These are phyloP conservation scores for Drosophila rellima DNA, from an alignment of 2,888 invertebrate genomes.

Conservation along the genomic window DNA sequence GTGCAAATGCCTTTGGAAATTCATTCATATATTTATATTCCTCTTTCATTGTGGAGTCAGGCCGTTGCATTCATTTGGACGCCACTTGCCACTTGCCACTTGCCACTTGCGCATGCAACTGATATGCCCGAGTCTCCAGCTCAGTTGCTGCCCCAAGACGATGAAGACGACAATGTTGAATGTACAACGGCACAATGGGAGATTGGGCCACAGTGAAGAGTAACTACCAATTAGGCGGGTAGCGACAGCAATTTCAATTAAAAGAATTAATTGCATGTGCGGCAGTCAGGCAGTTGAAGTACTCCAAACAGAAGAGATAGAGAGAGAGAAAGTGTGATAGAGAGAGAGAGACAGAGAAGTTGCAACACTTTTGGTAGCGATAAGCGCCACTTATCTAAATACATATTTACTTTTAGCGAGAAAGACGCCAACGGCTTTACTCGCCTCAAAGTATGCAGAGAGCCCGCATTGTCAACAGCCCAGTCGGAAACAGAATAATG, in stretches of 20 bases:
- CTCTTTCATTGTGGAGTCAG: slow-evolving; percentile 51
- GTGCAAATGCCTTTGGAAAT: slow-evolving; percentile 56
- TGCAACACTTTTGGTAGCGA: slow-evolving; percentile 56
- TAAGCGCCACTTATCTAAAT: slow-evolving; percentile 78
- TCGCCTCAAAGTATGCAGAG: slow-evolving; percentile 37
- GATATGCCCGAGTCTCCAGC: slow-evolving; percentile 52
- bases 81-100: slow-evolving; percentile 74
- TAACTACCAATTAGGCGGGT: slow-evolving; percentile 80
- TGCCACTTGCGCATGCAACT: slow-evolving; percentile 74
- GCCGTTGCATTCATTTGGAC: slow-evolving; percentile 69
- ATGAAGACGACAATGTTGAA: slow-evolving; percentile 8
- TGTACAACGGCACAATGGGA: slow-evolving; percentile 7
- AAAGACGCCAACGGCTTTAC: slow-evolving; percentile 19
- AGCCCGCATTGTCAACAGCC: slow-evolving; percentile 43
- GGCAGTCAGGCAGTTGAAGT: slow-evolving; percentile 66
- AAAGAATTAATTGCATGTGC: slow-evolving; percentile 78
- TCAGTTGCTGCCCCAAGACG: slow-evolving; percentile 14
- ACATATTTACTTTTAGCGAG: slow-evolving; percentile 66
- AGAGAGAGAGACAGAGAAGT: slow-evolving; percentile 9
- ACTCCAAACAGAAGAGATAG: slow-evolving; percentile 1
- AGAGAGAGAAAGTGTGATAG: neutral
- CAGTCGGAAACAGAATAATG: slow-evolving; percentile 4
- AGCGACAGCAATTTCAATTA: slow-evolving; percentile 79
- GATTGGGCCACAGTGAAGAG: slow-evolving; percentile 46
- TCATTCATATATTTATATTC: slow-evolving; percentile 55